phyloP scores from a whole-genome alignment of 1,140 invertebrate genomes.

The Brevipalpus yothersi region DNA sequence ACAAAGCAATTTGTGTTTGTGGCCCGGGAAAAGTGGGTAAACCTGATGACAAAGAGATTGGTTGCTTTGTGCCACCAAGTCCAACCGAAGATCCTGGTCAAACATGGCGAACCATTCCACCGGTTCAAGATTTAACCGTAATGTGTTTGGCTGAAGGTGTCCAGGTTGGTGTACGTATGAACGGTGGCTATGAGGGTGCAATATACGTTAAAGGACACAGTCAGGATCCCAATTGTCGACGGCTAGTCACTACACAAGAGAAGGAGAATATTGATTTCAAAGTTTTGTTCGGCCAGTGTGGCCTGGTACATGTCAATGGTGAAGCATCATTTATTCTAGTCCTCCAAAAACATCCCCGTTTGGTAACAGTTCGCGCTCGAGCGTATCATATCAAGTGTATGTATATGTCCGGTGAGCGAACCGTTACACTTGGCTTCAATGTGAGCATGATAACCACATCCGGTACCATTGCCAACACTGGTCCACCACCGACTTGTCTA shows the following conservation, averaged over 20 bases:
- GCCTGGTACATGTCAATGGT: slow-evolving; percentile 67
- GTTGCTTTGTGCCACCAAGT: slow-evolving; percentile 29
- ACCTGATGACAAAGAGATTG: slow-evolving; percentile 26
- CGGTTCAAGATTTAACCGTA: slow-evolving; percentile 54
- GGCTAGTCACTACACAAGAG: slow-evolving; percentile 41
- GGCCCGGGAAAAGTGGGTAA: slow-evolving; percentile 40
- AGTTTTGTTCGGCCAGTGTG: slow-evolving; percentile 69
- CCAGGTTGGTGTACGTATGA: slow-evolving; percentile 52
- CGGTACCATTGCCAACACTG: slow-evolving; percentile 79
- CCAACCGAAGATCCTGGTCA: slow-evolving; percentile 12
- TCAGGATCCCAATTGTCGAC: slow-evolving; percentile 64
- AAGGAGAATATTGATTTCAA: slow-evolving; percentile 53
- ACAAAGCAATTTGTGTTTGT: slow-evolving; percentile 49
- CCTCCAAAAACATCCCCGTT: slow-evolving; percentile 79
- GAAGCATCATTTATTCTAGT: slow-evolving; percentile 73
- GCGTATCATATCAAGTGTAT: slow-evolving; percentile 84
- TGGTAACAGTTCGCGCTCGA: slow-evolving; percentile 78
- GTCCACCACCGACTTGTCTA: slow-evolving; percentile 66
- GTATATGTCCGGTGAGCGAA: slow-evolving; percentile 76
- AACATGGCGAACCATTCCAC: slow-evolving; percentile 47
- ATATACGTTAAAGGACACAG: slow-evolving; percentile 81
- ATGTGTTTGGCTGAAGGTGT: slow-evolving; percentile 73
- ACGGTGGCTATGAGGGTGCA: slow-evolving; percentile 55
- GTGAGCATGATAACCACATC: slow-evolving; percentile 78
- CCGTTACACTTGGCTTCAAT: slow-evolving; percentile 73